phyloP scores from a whole-genome alignment of 2,797 vertebrate genomes.

The Eupleurogrammus muticus region DNA sequence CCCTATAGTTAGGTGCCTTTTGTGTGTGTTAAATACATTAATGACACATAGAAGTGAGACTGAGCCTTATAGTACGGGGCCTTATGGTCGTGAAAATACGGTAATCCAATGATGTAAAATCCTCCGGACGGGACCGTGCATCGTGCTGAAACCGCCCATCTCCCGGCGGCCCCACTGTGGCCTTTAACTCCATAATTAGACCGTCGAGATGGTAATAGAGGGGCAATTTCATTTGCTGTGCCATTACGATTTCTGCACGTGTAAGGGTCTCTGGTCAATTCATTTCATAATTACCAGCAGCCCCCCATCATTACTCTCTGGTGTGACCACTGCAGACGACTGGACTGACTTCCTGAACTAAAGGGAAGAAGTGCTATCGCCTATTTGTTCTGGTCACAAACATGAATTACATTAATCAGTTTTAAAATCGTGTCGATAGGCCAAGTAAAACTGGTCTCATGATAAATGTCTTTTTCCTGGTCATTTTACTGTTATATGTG shows the following conservation, averaged over 20 bases:
- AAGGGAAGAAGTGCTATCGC: too few species aligned
- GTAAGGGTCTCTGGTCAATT: constrained; percentile 73
- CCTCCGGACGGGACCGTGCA: constrained; percentile 34
- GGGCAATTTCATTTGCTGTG: constrained; percentile 76
- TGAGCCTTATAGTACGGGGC: too few species aligned
- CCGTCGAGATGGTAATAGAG: constrained; percentile 69
- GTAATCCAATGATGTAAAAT: constrained; percentile 46
- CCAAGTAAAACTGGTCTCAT: too few species aligned
- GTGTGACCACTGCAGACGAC: constrained; percentile 56
- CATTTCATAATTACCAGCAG: constrained; percentile 77
- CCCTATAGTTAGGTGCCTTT: too few species aligned
- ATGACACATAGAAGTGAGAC: too few species aligned
- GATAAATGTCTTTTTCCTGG: too few species aligned
- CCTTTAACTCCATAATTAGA: constrained; percentile 75
- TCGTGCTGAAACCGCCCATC: constrained; percentile 61
- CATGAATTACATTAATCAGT: too few species aligned
- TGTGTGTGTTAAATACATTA: too few species aligned
- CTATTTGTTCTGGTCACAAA: too few species aligned
- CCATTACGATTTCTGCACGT: constrained; percentile 75
- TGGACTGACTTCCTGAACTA: constrained; percentile 66
- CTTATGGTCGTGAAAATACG: too few species aligned
- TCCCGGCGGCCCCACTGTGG: constrained; percentile 54
- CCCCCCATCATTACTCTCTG: constrained; percentile 62
- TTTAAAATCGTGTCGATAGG: too few species aligned
- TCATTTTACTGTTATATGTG: too few species aligned